A percentile compares a stretch with the other conserved stretches of the same genome.
These are phyloP conservation scores for Rhabdomys pumilio DNA, from an alignment of 2,797 vertebrate genomes.

Conservation along the genomic window DNA sequence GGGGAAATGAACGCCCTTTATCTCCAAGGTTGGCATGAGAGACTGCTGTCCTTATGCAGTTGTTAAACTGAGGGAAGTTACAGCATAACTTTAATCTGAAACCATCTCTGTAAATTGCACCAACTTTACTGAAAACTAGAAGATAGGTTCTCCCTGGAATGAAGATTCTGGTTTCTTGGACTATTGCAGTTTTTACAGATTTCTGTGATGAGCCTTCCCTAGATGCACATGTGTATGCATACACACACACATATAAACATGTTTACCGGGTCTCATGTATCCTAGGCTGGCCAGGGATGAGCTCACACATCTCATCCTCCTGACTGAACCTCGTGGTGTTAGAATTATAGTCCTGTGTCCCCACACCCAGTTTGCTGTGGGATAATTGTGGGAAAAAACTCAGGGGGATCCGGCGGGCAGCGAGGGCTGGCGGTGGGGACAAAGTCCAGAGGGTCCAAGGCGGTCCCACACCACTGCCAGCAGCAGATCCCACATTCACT, in stretches of 20 bases:
- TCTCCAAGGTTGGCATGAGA: neutral
- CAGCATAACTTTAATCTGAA: conserved; percentile 30
- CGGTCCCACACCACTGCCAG: too few species aligned
- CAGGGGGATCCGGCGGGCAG: too few species aligned
- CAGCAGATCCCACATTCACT: too few species aligned
- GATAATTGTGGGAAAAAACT: too few species aligned
- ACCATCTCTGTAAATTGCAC: conserved; percentile 12
- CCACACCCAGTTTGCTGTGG: neutral
- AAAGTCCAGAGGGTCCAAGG: too few species aligned
- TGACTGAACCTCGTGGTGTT: neutral
- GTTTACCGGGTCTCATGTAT: neutral
- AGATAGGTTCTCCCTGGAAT: neutral
- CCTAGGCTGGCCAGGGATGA: neutral
- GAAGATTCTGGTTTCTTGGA: neutral
- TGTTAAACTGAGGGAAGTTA: conserved; percentile 21
- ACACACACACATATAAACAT: neutral
- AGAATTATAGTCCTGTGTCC: neutral
- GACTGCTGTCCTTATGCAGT: neutral
- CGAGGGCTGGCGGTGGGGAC: too few species aligned
- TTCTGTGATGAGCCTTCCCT: neutral
- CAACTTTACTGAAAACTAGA: conserved; percentile 21
- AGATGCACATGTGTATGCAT: neutral
- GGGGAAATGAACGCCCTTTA: neutral
- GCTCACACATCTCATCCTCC: neutral
- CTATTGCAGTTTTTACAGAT: neutral